Conservation (phyloP, 1,140 invertebrate species). For the Drosophila sproati region DNA sequence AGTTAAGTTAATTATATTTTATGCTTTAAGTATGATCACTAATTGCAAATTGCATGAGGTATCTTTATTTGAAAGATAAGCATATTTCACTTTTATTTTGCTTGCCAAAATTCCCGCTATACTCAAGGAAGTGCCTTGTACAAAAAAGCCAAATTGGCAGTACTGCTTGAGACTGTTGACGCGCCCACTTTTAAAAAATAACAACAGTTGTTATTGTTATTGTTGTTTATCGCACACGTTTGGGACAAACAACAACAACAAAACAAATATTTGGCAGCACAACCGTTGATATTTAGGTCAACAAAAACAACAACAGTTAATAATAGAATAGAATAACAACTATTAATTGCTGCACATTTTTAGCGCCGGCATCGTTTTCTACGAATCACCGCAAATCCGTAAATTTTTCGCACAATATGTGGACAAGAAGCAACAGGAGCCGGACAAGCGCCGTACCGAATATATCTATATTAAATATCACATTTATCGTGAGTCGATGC, state of each 20-base stretch:
- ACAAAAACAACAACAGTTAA: conserved; percentile 25
- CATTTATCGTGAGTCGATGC: conserved; percentile 83
- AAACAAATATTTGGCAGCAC: conserved; percentile 67
- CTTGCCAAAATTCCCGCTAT: too few species aligned
- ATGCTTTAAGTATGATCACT: too few species aligned
- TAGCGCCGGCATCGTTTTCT: conserved; percentile 76
- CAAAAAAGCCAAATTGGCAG: background rate
- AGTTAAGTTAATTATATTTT: too few species aligned
- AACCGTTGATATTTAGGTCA: conserved; percentile 35
- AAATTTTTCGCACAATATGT: conserved; percentile 69
- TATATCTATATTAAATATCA: conserved; percentile 84
- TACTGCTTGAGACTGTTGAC: conserved; percentile 44
- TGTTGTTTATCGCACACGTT: conserved; percentile 63
- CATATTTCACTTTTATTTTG: too few species aligned
- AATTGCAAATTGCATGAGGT: too few species aligned
- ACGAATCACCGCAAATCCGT: conserved; percentile 70
- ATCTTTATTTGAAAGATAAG: too few species aligned
- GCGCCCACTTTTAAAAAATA: conserved; percentile 65
- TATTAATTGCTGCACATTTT: conserved; percentile 25
- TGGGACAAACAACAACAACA: conserved; percentile 38
- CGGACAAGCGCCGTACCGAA: conserved; percentile 78
- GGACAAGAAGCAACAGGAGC: conserved; percentile 63
- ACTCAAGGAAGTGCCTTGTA: too few species aligned
- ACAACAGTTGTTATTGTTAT: conserved; percentile 33
- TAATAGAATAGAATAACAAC: conserved; percentile 20